Conservation (phyloP, 2,113 vertebrate genomes). For the Tragelaphus strepsiceros region DNA sequence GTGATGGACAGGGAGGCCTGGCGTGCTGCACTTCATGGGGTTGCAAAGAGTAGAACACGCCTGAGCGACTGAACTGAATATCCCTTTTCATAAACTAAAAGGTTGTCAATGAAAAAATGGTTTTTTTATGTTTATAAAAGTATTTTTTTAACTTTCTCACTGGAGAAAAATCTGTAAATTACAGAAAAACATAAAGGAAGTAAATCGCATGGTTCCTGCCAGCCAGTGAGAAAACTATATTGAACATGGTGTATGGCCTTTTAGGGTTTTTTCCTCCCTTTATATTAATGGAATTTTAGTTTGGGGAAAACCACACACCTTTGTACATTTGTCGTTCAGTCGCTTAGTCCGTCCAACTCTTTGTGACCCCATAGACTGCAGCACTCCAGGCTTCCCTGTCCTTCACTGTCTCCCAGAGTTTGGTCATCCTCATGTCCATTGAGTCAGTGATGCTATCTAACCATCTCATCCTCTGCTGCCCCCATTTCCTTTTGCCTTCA, state of each 20-base stretch:
- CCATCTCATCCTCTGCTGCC: neutral
- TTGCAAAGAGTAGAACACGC: too few relatives aligned
- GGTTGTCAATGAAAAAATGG: neutral
- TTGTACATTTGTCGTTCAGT: neutral
- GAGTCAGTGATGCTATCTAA: neutral
- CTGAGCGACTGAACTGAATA: too few relatives aligned
- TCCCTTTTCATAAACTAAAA: neutral
- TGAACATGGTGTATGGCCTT: neutral
- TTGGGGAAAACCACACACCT: neutral
- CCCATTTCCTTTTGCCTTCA: neutral
- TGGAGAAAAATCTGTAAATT: neutral
- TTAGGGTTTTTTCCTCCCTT: neutral
- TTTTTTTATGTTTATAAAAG: neutral
- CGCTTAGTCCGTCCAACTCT: neutral
- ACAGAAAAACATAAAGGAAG: neutral
- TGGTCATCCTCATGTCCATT: neutral
- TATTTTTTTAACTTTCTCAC: neutral
- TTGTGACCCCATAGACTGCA: neutral
- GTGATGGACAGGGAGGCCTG: too few relatives aligned
- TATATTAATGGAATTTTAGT: neutral
- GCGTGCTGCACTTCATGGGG: too few relatives aligned
- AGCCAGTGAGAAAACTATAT: neutral
- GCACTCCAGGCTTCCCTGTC: neutral
- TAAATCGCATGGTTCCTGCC: too few relatives aligned
- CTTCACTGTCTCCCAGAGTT: neutral